phyloP scores from a whole-genome alignment of 1,140 invertebrate species.

The Chymomyza costata region DNA sequence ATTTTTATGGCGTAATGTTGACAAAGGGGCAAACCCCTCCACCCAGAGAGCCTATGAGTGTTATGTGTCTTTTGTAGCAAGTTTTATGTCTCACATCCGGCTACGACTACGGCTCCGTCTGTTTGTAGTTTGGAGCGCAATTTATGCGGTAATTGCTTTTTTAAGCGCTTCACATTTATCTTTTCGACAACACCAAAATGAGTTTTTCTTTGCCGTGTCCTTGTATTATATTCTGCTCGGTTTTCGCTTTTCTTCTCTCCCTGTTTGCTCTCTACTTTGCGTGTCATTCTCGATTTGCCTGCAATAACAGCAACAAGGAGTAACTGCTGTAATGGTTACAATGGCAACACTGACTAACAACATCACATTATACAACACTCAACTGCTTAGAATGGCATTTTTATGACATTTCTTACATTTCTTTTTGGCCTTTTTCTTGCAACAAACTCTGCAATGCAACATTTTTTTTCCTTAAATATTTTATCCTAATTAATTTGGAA shows the following conservation, averaged over 20 bases:
- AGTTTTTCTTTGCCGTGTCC: conserved; percentile 35
- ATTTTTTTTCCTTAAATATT: conserved; percentile 12
- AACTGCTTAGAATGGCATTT: conserved; percentile 71
- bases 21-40: neutral
- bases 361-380: no score
- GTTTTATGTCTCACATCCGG: conserved; percentile 59
- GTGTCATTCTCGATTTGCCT: conserved; percentile 58
- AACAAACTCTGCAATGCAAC: neutral
- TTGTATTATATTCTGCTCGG: neutral
- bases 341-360: conserved; percentile 37
- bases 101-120: conserved; percentile 7
- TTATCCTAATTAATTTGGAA: conserved; percentile 59
- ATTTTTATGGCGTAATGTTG: neutral
- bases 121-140: conserved; percentile 48
- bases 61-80: conserved; percentile 49
- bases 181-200: conserved; percentile 71
- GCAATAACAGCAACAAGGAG: conserved; percentile 30
- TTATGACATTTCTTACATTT: conserved; percentile 64
- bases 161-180: conserved; percentile 73
- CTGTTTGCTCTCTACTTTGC: conserved; percentile 28
- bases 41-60: no score
- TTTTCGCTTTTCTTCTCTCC: conserved; percentile 1
- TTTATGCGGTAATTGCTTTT: conserved; percentile 74
- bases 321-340: conserved; percentile 37
- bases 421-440: conserved; percentile 6